These are phyloP conservation scores for Hippolais icterina DNA, from an alignment of 2,113 vertebrate genomes.

Conservation along the genomic window DNA sequence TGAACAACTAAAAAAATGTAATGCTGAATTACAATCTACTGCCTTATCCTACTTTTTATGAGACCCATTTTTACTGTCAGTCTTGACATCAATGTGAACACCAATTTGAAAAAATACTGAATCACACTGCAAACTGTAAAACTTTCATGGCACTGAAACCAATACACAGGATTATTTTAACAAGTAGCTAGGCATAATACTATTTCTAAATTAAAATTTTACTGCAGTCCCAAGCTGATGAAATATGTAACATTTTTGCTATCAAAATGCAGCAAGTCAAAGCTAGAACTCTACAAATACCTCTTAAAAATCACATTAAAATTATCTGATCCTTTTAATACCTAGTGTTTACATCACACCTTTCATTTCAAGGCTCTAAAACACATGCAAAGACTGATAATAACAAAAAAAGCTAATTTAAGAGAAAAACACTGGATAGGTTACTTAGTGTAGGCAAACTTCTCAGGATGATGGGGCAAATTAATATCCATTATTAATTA, in stretches of 20 bases:
- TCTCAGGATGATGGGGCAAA: not conserved
- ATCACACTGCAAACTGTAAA: not conserved
- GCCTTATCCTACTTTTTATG: not conserved
- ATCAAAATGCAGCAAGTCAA: not conserved
- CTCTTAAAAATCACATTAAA: not conserved
- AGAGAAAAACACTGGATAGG: not conserved
- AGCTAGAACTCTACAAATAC: not conserved
- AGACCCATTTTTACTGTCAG: not conserved
- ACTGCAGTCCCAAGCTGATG: not conserved
- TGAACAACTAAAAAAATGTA: not conserved
- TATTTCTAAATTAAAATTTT: not conserved
- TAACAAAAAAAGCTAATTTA: not conserved
- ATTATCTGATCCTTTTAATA: not conserved
- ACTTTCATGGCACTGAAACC: not conserved
- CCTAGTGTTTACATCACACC: not conserved
- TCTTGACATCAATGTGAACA: not conserved
- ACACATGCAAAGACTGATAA: not conserved
- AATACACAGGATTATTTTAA: not conserved
- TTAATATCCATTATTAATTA: not conserved
- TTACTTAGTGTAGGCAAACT: not conserved
- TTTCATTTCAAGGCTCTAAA: not conserved
- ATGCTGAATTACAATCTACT: not conserved
- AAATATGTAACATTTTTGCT: not conserved
- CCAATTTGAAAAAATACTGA: not conserved
- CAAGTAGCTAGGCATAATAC: not conserved